Conservation (phyloP, 2,113 vertebrate genomes). For the Nettapus auritus region DNA sequence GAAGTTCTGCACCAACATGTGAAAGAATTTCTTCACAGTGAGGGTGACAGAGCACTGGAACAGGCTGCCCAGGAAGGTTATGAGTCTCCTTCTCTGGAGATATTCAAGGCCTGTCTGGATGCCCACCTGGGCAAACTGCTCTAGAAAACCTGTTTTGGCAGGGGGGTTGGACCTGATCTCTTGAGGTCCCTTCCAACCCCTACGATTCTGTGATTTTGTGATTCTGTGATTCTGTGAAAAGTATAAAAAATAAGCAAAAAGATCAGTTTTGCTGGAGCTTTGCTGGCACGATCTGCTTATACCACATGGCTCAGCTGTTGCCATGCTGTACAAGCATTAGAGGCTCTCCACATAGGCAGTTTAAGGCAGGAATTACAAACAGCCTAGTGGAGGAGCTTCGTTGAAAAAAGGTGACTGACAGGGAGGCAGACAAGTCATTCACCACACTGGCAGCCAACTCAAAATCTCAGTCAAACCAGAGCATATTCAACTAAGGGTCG, state of each 20-base stretch:
- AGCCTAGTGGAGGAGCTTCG: neutral
- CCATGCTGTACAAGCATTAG: accelerated
- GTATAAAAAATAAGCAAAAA: neutral
- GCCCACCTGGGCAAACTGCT: too few species aligned
- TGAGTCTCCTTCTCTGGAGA: too few species aligned
- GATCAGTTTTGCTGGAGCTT: neutral
- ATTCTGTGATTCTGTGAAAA: neutral
- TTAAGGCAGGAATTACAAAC: neutral
- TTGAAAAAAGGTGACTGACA: neutral
- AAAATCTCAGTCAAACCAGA: neutral
- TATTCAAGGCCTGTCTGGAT: too few species aligned
- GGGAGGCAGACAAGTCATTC: neutral
- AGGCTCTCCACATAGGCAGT: neutral
- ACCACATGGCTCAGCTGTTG: neutral
- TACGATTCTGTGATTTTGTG: too few species aligned
- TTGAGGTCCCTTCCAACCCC: too few species aligned
- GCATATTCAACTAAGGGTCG: accelerated
- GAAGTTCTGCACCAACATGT: too few species aligned
- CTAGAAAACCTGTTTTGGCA: too few species aligned
- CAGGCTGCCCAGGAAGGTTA: too few species aligned
- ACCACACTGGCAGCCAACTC: neutral
- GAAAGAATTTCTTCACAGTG: too few species aligned
- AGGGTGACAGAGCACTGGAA: too few species aligned
- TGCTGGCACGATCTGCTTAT: neutral
- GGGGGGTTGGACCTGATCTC: too few species aligned